phyloP scores from a whole-genome alignment of 2,113 vertebrate genomes.

The Chionodraco myersi region DNA sequence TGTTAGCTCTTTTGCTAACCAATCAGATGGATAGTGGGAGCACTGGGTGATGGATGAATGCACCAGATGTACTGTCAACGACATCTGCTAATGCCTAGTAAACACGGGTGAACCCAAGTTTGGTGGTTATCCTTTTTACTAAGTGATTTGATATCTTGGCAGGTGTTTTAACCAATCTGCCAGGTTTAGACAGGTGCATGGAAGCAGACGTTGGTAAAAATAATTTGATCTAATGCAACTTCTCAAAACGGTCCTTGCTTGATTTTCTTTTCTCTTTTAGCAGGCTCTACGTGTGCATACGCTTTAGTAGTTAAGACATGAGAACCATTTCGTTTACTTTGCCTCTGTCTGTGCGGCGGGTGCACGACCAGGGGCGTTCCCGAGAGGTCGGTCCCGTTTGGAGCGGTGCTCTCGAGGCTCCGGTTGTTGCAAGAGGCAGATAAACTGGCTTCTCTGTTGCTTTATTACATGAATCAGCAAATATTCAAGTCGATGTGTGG shows the following conservation, averaged over 20 bases:
- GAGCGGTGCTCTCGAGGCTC: slow-evolving; percentile 73
- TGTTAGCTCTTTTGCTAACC: slow-evolving; percentile 11
- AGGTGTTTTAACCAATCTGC: slow-evolving; percentile 24
- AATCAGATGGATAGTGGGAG: slow-evolving; percentile 33
- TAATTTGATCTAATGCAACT: slow-evolving; percentile 39
- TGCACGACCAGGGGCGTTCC: slow-evolving; percentile 83
- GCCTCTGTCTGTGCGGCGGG: slow-evolving; percentile 70
- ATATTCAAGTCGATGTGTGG: background rate
- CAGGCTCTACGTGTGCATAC: slow-evolving; percentile 33
- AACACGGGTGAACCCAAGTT: slow-evolving; percentile 25
- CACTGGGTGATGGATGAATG: slow-evolving; percentile 78
- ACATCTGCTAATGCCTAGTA: slow-evolving; percentile 48
- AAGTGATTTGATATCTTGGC: slow-evolving; percentile 10
- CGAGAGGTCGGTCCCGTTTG: slow-evolving; percentile 75
- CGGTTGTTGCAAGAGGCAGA: slow-evolving; percentile 56
- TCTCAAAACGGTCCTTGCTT: background rate
- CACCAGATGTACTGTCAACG: slow-evolving; percentile 66
- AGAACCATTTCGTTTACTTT: slow-evolving; percentile 71
- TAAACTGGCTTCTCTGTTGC: slow-evolving; percentile 17
- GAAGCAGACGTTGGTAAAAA: slow-evolving; percentile 7
- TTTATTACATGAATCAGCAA: slow-evolving; percentile 5
- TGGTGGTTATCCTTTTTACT: background rate
- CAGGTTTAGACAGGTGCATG: slow-evolving; percentile 61
- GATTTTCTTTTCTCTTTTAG: slow-evolving; percentile 20
- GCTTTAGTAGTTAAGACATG: slow-evolving; percentile 75